These are phyloP conservation scores for Branchellion lobata DNA, from an alignment of 2,888 invertebrate species.

Conservation along the genomic window DNA sequence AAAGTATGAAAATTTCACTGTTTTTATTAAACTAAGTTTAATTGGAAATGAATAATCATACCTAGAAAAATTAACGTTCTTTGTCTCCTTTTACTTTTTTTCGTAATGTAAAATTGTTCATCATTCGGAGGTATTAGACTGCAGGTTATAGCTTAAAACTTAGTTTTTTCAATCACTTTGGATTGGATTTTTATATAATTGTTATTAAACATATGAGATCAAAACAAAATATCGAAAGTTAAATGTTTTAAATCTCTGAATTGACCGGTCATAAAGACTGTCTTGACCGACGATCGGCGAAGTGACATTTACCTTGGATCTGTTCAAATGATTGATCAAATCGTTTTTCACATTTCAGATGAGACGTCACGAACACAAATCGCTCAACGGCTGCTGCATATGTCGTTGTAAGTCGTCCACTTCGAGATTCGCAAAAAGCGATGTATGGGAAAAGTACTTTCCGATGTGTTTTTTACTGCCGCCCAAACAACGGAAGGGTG, in stretches of 20 bases:
- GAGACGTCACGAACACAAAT: constrained; percentile 42
- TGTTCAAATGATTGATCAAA: background rate
- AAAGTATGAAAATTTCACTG: too few species aligned
- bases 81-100: background rate
- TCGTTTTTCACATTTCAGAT: background rate
- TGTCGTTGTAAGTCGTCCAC: constrained; percentile 80
- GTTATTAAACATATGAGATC: background rate
- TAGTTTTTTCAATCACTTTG: background rate
- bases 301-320: background rate
- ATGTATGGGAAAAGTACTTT: constrained; percentile 79
- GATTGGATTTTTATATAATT: background rate
- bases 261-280: background rate
- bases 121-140: background rate
- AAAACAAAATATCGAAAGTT: background rate
- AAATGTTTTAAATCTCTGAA: background rate
- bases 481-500: constrained; percentile 73
- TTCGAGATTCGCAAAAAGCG: constrained; percentile 80
- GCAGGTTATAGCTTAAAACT: constrained; percentile 8
- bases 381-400: constrained; percentile 77
- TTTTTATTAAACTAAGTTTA: too few species aligned
- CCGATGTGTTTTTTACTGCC: constrained; percentile 72
- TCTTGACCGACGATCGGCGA: background rate
- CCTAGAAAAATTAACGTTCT: too few species aligned
- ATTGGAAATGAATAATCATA: too few species aligned
- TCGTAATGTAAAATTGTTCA: constrained; percentile 21